phyloP scores from a whole-genome alignment of 1,140 invertebrate genomes.

The Tetramorium simillimum region DNA sequence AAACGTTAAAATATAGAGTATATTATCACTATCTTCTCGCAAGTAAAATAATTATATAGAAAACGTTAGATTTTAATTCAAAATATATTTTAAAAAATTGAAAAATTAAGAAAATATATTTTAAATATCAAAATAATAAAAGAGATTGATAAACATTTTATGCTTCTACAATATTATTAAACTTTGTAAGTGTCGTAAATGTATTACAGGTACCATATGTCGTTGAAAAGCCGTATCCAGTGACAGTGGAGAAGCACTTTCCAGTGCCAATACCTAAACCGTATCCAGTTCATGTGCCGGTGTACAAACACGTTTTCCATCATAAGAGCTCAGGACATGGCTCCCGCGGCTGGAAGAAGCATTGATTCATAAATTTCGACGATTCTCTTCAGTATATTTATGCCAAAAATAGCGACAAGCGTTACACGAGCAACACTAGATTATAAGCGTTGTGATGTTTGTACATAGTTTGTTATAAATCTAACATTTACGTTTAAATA shows the following conservation, averaged over 20 bases:
- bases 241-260: slow-evolving; percentile 92
- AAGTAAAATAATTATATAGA: not conserved
- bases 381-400: slow-evolving; percentile 10
- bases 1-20: not conserved
- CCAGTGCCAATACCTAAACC: slow-evolving; percentile 91
- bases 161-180: not conserved
- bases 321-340: slow-evolving; percentile 85
- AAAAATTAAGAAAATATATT: no score
- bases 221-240: slow-evolving; percentile 91
- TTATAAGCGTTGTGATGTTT: slow-evolving; percentile 42
- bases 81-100: not conserved
- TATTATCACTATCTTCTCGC: not conserved
- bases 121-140: not conserved
- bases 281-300: slow-evolving; percentile 92
- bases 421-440: slow-evolving; percentile 21
- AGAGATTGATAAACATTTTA: not conserved
- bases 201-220: slow-evolving; percentile 88
- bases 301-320: slow-evolving; percentile 93
- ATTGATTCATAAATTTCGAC: slow-evolving; percentile 58
- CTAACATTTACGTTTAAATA: slow-evolving; percentile 64
- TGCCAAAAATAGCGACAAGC: slow-evolving; percentile 52
- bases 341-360: slow-evolving; percentile 77
- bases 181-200: not conserved
- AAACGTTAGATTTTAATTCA: slow-evolving; percentile 4
- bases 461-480: slow-evolving; percentile 64